Base-by-base conservation (phyloP, 1,140 invertebrate genomes). In the Atta colombica region DNA sequence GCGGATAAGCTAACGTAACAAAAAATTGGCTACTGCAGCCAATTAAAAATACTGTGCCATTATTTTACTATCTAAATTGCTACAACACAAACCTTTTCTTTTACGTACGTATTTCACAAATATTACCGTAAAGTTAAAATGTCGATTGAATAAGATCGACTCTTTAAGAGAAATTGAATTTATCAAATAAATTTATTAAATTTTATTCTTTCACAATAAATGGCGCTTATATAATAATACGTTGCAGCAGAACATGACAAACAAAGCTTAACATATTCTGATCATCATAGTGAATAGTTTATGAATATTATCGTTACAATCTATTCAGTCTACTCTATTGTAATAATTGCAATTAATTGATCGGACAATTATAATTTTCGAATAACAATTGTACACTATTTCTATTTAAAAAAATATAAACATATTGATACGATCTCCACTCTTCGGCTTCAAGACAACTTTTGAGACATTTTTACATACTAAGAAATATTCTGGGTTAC, bases 261-360 rank as follows among this genome's bases (percentile, higher is more conserved):
- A 65, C 39, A 65, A 65, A 77, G 31, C 35, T 21, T 21, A 28
- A 8, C 16, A 58, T 14, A 35, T 35, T 53, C 31, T 68, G 10
- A 7, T 55, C 28, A n/a, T 28, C 28, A n/a, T 28, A 53, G 8
- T 68, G 49, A 68, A 80, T 80, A 80, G 53, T 80, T 80, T 35
- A 80, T 25, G 45, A 80, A 21, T 35, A 51, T 66, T 68, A 53
- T 53, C 63, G 49, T 68, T n/a, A 14, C 77, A 68, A 80, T 80
- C 45, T 69, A 35, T 12, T 53, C 8, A 45, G 39, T 45, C 39
- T 45, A 45, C 39, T 45, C 16, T 49, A 78, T 78, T 51, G 18
- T 45, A 78, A 49, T 65, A 78, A 78, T 78, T 68, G 35, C 2
- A 39, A 35, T 21, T 18, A 28, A 69, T 45, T 12, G 45, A 51